phyloP scores from a whole-genome alignment of 2,113 vertebrate species.

The Salvelinus sp. region DNA sequence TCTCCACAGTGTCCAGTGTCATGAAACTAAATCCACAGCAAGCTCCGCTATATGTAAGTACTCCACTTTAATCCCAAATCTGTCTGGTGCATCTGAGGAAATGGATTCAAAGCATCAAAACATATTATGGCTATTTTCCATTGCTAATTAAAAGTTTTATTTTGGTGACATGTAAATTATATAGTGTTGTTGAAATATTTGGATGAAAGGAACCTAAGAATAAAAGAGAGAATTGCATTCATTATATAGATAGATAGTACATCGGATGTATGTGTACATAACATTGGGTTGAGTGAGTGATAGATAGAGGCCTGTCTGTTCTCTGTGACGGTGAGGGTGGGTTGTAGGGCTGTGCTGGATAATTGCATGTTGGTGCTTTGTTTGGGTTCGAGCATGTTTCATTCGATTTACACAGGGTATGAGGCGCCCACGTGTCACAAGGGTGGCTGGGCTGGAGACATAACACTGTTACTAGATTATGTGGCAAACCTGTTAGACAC shows the following conservation, averaged over 20 bases:
- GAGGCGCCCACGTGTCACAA: not conserved
- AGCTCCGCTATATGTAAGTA: conserved; percentile 91
- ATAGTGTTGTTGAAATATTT: not conserved
- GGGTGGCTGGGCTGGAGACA: not conserved
- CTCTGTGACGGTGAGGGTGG: not conserved
- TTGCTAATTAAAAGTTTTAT: not conserved
- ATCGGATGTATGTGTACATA: not conserved
- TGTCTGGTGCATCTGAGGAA: not conserved
- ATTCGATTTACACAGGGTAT: not conserved
- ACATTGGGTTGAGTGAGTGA: not conserved
- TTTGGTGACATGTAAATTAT: conserved; percentile 7
- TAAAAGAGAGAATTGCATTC: not conserved
- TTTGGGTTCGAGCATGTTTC: conserved; percentile 1
- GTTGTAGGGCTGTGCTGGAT: not conserved
- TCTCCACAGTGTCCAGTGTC: conserved; percentile 78
- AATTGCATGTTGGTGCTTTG: not conserved
- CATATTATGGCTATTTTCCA: conserved; percentile 2
- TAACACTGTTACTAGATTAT: conserved; percentile 10
- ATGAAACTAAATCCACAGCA: conserved; percentile 91
- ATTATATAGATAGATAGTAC: not conserved
- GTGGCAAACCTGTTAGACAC: not conserved
- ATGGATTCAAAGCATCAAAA: not conserved
- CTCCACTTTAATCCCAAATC: not conserved
- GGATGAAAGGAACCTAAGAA: not conserved
- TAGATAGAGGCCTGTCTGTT: not conserved